phyloP scores from a whole-genome alignment of 2,888 invertebrate genomes.

The Scaeva pyrastri region DNA sequence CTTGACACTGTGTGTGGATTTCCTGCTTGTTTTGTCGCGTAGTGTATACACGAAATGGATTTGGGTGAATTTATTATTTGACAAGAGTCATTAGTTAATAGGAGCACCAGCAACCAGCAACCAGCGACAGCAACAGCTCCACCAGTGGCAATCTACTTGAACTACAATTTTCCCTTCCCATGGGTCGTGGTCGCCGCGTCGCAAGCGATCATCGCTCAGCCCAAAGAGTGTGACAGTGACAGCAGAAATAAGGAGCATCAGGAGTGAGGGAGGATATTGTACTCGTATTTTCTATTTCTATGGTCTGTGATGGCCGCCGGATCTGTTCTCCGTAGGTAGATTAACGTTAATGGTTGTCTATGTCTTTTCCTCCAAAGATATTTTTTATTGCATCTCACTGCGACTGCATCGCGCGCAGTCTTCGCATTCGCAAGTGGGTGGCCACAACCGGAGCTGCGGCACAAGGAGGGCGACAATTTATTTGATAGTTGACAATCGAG shows the following conservation, averaged over 20 bases:
- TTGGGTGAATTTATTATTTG: conserved; percentile 74
- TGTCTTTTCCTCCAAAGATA: conserved; percentile 54
- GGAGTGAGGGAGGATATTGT: conserved; percentile 30
- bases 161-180: conserved; percentile 57
- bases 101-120: conserved; percentile 62
- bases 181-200: conserved; percentile 19
- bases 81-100: conserved; percentile 76
- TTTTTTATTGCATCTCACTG: conserved; percentile 62
- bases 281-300: too few relatives aligned
- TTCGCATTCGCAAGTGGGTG: conserved; percentile 49
- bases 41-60: conserved; percentile 72
- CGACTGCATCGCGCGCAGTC: not conserved
- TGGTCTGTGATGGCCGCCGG: conserved; percentile 29
- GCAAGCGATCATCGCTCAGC: conserved; percentile 51
- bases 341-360: conserved; percentile 72
- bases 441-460: conserved; percentile 5
- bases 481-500: conserved; percentile 74
- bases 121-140: conserved; percentile 59
- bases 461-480: conserved; percentile 59
- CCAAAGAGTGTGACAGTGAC: conserved; percentile 43
- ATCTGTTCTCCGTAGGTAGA: conserved; percentile 63
- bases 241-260: not conserved
- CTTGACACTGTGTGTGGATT: conserved; percentile 71
- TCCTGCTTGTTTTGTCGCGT: conserved; percentile 69
- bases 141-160: conserved; percentile 68